Conservation (phyloP, 2,888 invertebrate species). For the Drosophila longiperda region DNA sequence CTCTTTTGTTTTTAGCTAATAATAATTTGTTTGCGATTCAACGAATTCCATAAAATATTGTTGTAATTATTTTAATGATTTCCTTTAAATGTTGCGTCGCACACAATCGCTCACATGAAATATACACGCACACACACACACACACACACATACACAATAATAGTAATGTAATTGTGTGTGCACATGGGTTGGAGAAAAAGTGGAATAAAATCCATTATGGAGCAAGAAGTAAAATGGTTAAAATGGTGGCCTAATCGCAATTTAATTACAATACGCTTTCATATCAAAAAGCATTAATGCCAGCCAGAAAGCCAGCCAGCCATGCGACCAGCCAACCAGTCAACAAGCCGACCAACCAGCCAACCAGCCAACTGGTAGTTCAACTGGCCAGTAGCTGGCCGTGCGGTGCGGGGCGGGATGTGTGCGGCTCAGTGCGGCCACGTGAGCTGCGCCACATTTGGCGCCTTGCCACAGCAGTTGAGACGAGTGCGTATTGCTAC, state of each 20-base stretch:
- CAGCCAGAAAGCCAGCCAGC: constrained; percentile 40
- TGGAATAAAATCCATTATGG: constrained; percentile 79
- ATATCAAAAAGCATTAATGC: constrained; percentile 81
- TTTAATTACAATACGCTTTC: constrained; percentile 84
- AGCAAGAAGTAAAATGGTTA: constrained; percentile 78
- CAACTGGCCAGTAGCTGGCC: constrained; percentile 28
- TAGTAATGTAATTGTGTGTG: constrained; percentile 71
- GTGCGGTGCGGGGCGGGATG: constrained; percentile 16
- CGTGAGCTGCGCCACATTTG: constrained; percentile 50
- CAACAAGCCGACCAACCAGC: constrained; percentile 33
- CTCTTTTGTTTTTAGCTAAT: constrained; percentile 49
- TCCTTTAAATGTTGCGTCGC: constrained; percentile 78
- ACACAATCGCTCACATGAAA: constrained; percentile 27
- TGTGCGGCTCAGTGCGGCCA: constrained; percentile 45
- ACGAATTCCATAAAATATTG: constrained; percentile 75
- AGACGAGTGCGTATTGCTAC: constrained; percentile 61
- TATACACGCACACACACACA: constrained; percentile 27
- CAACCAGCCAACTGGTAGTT: constrained; percentile 31
- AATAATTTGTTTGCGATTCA: constrained; percentile 67
- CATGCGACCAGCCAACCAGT: constrained; percentile 18
- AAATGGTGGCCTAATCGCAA: constrained; percentile 85
- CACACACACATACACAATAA: constrained; percentile 33
- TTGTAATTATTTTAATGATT: constrained; percentile 84
- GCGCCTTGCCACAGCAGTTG: constrained; percentile 32
- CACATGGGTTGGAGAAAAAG: constrained; percentile 50